Percentiles rank a stretch among this genome's conserved stretches.
Evolutionary conservation across 2,797 vertebrate species (phyloP).

Genomic region (Remorina albescens): DNA sequence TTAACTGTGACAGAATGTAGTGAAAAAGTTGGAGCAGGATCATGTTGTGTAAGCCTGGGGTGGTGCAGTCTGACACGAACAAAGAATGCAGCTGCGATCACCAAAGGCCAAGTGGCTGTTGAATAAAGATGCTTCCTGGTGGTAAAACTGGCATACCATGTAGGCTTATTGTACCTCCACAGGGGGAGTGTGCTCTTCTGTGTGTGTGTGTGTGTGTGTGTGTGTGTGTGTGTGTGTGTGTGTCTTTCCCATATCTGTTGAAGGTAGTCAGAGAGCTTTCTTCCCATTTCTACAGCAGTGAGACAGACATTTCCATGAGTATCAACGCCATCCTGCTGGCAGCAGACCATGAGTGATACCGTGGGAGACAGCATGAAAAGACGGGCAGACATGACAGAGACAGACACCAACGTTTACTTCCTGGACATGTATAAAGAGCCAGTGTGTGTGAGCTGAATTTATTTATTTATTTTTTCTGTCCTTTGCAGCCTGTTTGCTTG

Average conservation of each 20-base stretch:
- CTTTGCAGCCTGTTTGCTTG: constrained; percentile 66
- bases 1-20: constrained; percentile 68
- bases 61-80: constrained; percentile 68
- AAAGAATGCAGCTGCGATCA: constrained; percentile 74
- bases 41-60: constrained; percentile 66
- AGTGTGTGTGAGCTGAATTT: constrained; percentile 64
- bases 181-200: constrained; percentile 41
- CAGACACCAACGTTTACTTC: constrained; percentile 59
- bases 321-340: constrained; percentile 54
- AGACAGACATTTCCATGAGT: constrained; percentile 62
- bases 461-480: constrained; percentile 31
- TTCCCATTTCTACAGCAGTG: constrained; percentile 44
- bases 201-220: constrained; percentile 31
- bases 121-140: constrained; percentile 71
- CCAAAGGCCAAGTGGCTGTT: constrained; percentile 74
- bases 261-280: constrained; percentile 37
- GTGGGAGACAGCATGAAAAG: constrained; percentile 62
- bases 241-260: constrained; percentile 53
- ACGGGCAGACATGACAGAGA: constrained; percentile 56
- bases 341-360: constrained; percentile 44
- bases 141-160: constrained; percentile 62
- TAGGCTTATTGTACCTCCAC: constrained; percentile 68
- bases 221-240: constrained; percentile 29
- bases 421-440: constrained; percentile 60
- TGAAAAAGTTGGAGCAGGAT: constrained; percentile 59